Conservation (phyloP, 1,140 invertebrate genomes). For the Drosophila parabipectinata region DNA sequence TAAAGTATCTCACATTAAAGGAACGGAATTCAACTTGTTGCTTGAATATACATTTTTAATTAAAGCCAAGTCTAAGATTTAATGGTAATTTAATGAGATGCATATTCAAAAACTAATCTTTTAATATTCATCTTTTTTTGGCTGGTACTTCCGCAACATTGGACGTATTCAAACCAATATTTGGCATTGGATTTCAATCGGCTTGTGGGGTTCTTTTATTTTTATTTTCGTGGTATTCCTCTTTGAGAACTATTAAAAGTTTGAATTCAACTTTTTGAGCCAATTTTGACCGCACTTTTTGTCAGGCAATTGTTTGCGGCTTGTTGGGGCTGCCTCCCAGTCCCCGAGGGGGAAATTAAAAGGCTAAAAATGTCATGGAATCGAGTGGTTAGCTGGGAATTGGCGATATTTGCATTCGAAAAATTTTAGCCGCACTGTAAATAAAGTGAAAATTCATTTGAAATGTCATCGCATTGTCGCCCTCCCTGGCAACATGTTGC, state of each 20-base stretch:
- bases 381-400: slow-evolving; percentile 11
- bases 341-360: slow-evolving; percentile 25
- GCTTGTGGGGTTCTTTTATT: neutral
- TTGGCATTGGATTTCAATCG: slow-evolving; percentile 19
- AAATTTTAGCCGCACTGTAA: slow-evolving; percentile 12
- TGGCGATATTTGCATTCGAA: slow-evolving; percentile 24
- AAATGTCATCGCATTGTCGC: slow-evolving; percentile 13
- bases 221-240: neutral
- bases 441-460: slow-evolving; percentile 16
- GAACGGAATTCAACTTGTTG: neutral
- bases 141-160: slow-evolving; percentile 2
- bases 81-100: too few species aligned
- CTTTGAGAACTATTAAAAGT: slow-evolving; percentile 36
- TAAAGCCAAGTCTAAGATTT: neutral
- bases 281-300: slow-evolving; percentile 21
- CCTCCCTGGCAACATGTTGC: slow-evolving; percentile 30
- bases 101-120: neutral
- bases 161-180: slow-evolving; percentile 3
- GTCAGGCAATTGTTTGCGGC: slow-evolving; percentile 32
- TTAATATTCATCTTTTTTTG: neutral
- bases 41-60: neutral
- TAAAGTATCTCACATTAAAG: slow-evolving; percentile 18
- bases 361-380: slow-evolving; percentile 20
- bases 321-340: slow-evolving; percentile 3
- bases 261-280: slow-evolving; percentile 31